phyloP scores from a whole-genome alignment of 2,888 invertebrate species.

The Spilosoma lubricipeda region DNA sequence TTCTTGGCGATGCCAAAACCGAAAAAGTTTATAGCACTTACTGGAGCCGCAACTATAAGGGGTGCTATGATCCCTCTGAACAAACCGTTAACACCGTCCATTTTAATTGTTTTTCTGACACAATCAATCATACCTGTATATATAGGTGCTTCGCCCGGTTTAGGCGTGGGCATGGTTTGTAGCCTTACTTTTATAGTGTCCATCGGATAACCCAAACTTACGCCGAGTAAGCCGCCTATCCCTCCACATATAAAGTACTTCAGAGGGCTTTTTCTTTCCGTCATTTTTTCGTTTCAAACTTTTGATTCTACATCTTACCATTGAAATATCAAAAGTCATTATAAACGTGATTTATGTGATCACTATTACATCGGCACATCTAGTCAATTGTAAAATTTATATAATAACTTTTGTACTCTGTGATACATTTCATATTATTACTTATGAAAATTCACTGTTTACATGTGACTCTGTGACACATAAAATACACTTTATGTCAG shows the following conservation, averaged over 20 bases:
- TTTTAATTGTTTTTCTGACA: slow-evolving; percentile 11
- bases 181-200: slow-evolving; percentile 16
- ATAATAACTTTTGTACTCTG: not conserved
- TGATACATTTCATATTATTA: not conserved
- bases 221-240: slow-evolving; percentile 4
- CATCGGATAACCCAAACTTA: slow-evolving; percentile 7
- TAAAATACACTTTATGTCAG: not conserved
- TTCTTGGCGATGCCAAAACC: slow-evolving; percentile 8
- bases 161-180: slow-evolving; percentile 13
- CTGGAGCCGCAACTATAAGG: slow-evolving; percentile 6
- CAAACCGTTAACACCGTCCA: slow-evolving; percentile 5
- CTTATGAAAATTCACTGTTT: not conserved
- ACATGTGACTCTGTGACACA: not conserved
- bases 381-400: not conserved
- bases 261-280: not conserved
- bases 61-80: slow-evolving; percentile 8
- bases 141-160: slow-evolving; percentile 6
- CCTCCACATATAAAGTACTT: slow-evolving; percentile 12
- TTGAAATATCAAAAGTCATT: slow-evolving; percentile 20
- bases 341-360: not conserved
- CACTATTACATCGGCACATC: not conserved
- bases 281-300: not conserved
- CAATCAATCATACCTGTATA: slow-evolving; percentile 11
- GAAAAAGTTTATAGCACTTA: slow-evolving; percentile 11
- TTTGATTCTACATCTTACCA: not conserved